Evolutionary conservation across 1,140 invertebrate genomes (phyloP).

Genomic region (Scaptomyza montana): DNA sequence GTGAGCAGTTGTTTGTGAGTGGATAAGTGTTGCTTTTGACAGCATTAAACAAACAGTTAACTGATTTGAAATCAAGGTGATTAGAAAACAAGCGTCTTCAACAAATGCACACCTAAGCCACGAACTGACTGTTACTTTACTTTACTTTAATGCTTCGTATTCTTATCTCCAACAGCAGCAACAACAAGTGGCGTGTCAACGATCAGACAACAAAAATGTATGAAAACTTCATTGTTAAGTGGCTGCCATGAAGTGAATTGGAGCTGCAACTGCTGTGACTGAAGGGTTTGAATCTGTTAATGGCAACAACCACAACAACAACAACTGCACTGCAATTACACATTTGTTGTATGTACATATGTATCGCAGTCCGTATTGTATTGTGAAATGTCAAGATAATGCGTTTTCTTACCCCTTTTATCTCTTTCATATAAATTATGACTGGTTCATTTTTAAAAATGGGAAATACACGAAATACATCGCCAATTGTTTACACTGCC

Average conservation of each 20-base stretch:
- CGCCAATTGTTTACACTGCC: background rate
- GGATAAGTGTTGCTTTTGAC: constrained; percentile 71
- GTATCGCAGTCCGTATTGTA: background rate
- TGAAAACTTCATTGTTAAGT: constrained; percentile 12
- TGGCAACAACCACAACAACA: too few relatives aligned
- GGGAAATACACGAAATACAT: background rate
- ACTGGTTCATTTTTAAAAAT: background rate
- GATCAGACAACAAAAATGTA: constrained; percentile 26
- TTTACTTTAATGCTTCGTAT: background rate
- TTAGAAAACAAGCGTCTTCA: constrained; percentile 36
- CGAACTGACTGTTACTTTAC: background rate
- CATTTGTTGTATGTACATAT: background rate
- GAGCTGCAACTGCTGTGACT: constrained; percentile 18
- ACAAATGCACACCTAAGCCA: constrained; percentile 1
- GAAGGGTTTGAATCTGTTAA: too few relatives aligned
- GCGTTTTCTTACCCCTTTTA: background rate
- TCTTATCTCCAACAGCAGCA: constrained; percentile 20
- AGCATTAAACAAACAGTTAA: constrained; percentile 57
- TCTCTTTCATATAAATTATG: constrained; percentile 1
- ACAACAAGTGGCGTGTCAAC: constrained; percentile 40
- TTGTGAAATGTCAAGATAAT: constrained; percentile 32
- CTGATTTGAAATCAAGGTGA: constrained; percentile 52
- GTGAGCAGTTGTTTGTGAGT: background rate
- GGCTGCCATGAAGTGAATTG: constrained; percentile 32
- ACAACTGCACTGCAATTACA: constrained; percentile 11